Evolutionary conservation across 2,888 invertebrate genomes (phyloP).

Genomic region (Amitus sp.): DNA sequence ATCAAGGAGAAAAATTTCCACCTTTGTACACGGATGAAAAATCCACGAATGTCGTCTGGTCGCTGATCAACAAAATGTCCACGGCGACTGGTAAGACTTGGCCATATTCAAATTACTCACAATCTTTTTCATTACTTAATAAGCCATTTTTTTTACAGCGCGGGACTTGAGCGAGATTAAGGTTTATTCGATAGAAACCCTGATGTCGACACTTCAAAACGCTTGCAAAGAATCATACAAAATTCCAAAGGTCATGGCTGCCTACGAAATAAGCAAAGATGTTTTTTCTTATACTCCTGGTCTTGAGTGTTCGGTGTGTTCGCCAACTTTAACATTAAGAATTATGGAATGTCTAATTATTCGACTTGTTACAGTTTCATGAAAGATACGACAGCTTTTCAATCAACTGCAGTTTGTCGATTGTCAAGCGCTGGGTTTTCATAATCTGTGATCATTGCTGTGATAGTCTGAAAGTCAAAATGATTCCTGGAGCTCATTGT

Average conservation of each 20-base stretch:
- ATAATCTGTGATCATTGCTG: conserved; percentile 62
- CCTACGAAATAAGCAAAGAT: conserved; percentile 61
- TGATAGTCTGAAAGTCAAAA: conserved; percentile 41
- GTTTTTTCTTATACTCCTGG: conserved; percentile 52
- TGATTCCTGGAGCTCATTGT: conserved; percentile 51
- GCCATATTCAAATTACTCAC: too few relatives aligned
- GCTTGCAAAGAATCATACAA: neutral
- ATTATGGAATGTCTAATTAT: neutral
- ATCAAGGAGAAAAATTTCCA: conserved; percentile 46
- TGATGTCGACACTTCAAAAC: conserved; percentile 55
- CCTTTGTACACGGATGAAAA: conserved; percentile 63
- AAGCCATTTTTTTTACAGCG: conserved; percentile 14
- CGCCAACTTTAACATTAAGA: conserved; percentile 7
- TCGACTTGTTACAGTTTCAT: conserved; percentile 47
- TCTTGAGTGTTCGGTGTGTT: conserved; percentile 62
- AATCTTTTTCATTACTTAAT: neutral
- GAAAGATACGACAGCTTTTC: conserved; percentile 12
- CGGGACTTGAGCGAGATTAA: conserved; percentile 4
- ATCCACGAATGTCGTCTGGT: conserved; percentile 25
- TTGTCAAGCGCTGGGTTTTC: conserved; percentile 58
- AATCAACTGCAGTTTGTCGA: conserved; percentile 53
- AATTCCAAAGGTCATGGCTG: conserved; percentile 41
- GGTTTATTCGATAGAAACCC: conserved; percentile 57
- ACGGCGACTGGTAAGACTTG: conserved; percentile 37
- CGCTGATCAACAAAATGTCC: conserved; percentile 43